A percentile compares a stretch with the other conserved stretches of the same genome.
These are phyloP conservation scores for Cherax quadricarinatus DNA, from an alignment of 1,140 invertebrate genomes.

Conservation along the genomic window DNA sequence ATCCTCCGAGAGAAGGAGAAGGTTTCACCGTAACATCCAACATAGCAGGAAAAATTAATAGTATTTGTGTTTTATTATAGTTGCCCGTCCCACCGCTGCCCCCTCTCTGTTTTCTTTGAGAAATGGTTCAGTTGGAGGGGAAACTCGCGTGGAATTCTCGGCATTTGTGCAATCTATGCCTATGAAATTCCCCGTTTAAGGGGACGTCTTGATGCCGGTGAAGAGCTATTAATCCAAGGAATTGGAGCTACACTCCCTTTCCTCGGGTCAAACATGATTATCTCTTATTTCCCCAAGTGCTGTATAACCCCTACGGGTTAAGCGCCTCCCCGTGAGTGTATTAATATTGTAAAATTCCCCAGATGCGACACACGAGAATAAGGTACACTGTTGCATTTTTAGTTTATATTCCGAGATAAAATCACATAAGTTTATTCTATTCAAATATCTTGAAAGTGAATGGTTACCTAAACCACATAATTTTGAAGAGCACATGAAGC, in stretches of 20 bases:
- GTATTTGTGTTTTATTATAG: not conserved
- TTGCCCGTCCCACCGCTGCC: slow-evolving; percentile 59
- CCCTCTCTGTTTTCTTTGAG: slow-evolving; percentile 57
- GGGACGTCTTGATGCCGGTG: too few species aligned
- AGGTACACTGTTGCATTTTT: slow-evolving; percentile 32
- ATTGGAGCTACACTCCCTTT: too few species aligned
- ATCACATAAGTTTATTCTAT: slow-evolving; percentile 29
- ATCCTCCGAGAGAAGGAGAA: not conserved
- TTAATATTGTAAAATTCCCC: not conserved
- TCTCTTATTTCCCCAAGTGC: too few species aligned
- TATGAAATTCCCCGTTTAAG: too few species aligned
- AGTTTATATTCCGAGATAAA: slow-evolving; percentile 2
- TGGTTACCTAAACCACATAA: slow-evolving; percentile 18
- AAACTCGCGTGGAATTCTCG: slow-evolving; percentile 44
- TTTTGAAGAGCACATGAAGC: slow-evolving; percentile 43
- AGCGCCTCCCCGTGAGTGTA: not conserved
- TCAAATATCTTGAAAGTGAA: slow-evolving; percentile 12
- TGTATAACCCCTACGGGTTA: too few species aligned
- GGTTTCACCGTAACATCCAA: slow-evolving; percentile 3
- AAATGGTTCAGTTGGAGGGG: slow-evolving; percentile 63
- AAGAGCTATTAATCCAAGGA: too few species aligned
- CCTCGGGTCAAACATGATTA: too few species aligned
- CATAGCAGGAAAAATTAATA: slow-evolving; percentile 5
- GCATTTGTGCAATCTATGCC: not conserved
- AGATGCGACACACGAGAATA: slow-evolving; percentile 47